Percentiles rank a stretch among this genome's conserved stretches.
phyloP scores from a whole-genome alignment of 1,140 invertebrate genomes.

The Bombus fervidus region DNA sequence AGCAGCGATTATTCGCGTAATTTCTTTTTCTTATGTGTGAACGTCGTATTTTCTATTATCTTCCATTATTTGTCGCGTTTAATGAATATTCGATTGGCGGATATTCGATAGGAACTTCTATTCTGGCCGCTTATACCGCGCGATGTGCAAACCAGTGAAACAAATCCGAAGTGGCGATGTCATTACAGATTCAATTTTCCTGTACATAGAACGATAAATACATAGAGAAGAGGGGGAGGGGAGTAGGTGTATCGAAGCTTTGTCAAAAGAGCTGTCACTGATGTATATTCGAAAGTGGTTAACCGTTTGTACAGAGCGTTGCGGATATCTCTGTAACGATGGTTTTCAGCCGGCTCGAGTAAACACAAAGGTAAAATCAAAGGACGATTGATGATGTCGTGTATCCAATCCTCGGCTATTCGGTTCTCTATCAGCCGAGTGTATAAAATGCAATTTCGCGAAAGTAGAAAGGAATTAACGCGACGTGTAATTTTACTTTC shows the following conservation, averaged over 20 bases:
- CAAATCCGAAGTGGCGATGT: neutral
- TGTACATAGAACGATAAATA: slow-evolving; percentile 19
- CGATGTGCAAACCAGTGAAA: neutral
- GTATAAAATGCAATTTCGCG: neutral
- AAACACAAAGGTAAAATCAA: slow-evolving; percentile 38
- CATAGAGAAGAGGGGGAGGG: too few relatives aligned
- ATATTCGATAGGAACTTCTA: neutral
- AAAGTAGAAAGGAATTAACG: slow-evolving; percentile 14
- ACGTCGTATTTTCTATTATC: too few relatives aligned
- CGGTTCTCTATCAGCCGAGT: neutral
- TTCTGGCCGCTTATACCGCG: neutral
- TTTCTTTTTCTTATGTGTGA: too few relatives aligned
- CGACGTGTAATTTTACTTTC: neutral
- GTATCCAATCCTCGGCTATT: neutral
- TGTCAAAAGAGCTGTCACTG: slow-evolving; percentile 36
- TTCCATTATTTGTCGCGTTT: neutral
- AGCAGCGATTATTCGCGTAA: too few relatives aligned
- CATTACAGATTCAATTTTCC: slow-evolving; percentile 30
- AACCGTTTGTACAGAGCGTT: slow-evolving; percentile 31
- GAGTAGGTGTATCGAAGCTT: neutral
- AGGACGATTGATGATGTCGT: slow-evolving; percentile 20
- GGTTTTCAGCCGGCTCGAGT: slow-evolving; percentile 1
- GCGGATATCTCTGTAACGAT: slow-evolving; percentile 14
- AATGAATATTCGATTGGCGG: neutral
- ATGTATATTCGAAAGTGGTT: slow-evolving; percentile 39